Base-by-base conservation (phyloP, 2,113 vertebrate genomes). In the Halcyon malimbica region DNA sequence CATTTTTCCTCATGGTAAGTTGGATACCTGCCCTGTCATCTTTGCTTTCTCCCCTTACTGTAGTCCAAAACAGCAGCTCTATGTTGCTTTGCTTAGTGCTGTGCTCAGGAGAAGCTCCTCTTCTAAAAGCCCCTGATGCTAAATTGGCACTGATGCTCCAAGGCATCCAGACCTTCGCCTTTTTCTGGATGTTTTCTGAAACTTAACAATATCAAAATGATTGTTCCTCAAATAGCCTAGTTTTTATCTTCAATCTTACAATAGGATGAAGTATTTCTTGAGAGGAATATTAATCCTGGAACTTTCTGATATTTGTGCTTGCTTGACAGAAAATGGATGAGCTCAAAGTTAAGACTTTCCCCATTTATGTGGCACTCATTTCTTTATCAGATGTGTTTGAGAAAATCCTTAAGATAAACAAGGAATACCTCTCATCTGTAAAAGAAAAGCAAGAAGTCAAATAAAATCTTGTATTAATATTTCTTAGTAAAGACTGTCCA, bases 401-500 rank as follows among this genome's bases (percentile, higher is more conserved):
- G 87, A 94, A 91, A 94, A 93, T 20, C 62, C 28, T 73, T 76
- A 75, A 63, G 67, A 75, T 94, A 73, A 94, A 42, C 35, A 84
- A 63, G 33, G 19, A 78, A 93, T 62, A 42, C 6, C 25, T 57
- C 70, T 83, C 60, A 84, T 76, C 16, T 73, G 6, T 48, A 78
- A 73, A 53, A 75, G 28, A 74, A 77, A 91, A 88, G 10, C 31
- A 68, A 28, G 25, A 79, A 75, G 33, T 24, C 71, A 35, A 57
- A 83, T 28, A 77, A 67, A 89, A 93, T 71, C n/a, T 48, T n/a
- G 13, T 56, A 13, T 88, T 39, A 83, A 23, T 76, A 71, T 75
- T 94, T 93, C 23, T 62, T 57, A 73, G 57, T 26, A 85, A 95
- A 87, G 6, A 16, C 23, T 82, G 87, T 76, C 37, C 15, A 77